Evolutionary conservation across 2,113 vertebrate species (phyloP).

Genomic region (Reinhardtius hippoglossoides): DNA sequence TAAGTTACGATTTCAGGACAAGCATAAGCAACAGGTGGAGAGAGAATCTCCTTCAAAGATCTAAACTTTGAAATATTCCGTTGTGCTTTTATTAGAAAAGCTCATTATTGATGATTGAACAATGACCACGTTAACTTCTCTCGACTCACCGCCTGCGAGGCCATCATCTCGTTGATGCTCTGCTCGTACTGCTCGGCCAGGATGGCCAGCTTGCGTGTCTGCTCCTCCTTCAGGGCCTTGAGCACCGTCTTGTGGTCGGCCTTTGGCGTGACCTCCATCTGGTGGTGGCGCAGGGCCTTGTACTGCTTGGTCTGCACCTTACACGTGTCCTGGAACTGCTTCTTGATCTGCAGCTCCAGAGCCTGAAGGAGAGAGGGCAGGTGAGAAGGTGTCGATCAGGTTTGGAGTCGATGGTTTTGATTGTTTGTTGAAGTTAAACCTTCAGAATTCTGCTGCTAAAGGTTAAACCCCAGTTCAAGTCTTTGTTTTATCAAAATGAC

Average conservation of each 20-base stretch:
- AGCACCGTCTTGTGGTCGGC: constrained; percentile 98
- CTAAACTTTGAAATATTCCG: neutral
- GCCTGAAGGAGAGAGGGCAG: constrained; percentile 80
- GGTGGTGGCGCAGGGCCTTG: constrained; percentile 99
- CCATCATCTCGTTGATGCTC: constrained; percentile 99
- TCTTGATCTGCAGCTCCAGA: constrained; percentile 99
- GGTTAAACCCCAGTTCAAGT: too few species aligned
- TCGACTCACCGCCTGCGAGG: constrained; percentile 92
- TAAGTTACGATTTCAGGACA: neutral
- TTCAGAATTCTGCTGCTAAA: too few species aligned
- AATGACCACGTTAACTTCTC: neutral
- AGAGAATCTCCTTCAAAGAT: neutral
- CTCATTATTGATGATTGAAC: too few species aligned
- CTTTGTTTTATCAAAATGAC: too few species aligned
- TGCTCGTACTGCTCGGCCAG: constrained; percentile 99
- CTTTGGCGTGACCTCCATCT: constrained; percentile 99
- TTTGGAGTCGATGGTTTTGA: too few species aligned
- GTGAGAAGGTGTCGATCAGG: neutral
- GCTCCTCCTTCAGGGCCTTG: constrained; percentile 98
- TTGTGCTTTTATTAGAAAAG: too few species aligned
- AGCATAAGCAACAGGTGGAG: constrained; percentile 45
- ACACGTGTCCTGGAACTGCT: constrained; percentile 99
- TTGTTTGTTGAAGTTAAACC: too few species aligned
- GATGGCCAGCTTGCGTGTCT: constrained; percentile 98
- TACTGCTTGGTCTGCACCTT: constrained; percentile 99